Conservation (phyloP, 2,797 vertebrate species). For the Sebastes kiyomatsui region DNA sequence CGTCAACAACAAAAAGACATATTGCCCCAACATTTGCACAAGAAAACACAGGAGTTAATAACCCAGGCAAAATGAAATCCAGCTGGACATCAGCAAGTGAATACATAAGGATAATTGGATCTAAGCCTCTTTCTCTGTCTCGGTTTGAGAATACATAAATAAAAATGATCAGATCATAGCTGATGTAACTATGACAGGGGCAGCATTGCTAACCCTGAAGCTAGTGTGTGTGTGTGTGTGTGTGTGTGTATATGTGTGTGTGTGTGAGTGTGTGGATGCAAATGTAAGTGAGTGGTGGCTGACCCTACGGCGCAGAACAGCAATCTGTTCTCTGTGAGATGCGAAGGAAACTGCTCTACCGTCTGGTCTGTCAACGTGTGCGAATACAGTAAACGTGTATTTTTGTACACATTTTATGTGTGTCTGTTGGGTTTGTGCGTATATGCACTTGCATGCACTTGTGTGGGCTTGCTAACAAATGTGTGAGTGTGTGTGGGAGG, state of each 20-base stretch:
- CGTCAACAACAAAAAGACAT: conserved; percentile 31
- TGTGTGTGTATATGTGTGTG: neutral
- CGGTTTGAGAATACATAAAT: conserved; percentile 54
- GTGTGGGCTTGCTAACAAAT: conserved; percentile 30
- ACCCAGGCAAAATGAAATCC: conserved; percentile 26
- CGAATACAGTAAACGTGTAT: neutral
- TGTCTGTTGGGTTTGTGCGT: conserved; percentile 2
- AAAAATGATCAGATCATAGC: conserved; percentile 53
- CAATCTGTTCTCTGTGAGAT: conserved; percentile 69
- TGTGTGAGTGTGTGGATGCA: conserved; percentile 4
- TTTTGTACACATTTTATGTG: neutral
- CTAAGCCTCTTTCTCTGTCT: neutral
- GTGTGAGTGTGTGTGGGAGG: neutral
- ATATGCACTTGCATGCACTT: neutral
- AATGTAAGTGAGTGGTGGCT: conserved; percentile 48
- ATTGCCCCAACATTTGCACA: conserved; percentile 39
- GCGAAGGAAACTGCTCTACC: conserved; percentile 38
- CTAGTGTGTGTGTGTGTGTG: conserved; percentile 3
- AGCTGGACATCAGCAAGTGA: conserved; percentile 46
- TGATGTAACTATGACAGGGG: conserved; percentile 16
- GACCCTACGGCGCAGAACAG: conserved; percentile 57
- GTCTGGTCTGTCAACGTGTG: conserved; percentile 52
- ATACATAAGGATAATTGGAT: conserved; percentile 43
- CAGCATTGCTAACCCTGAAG: conserved; percentile 34
- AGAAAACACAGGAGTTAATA: conserved; percentile 27